phyloP scores from a whole-genome alignment of 2,888 invertebrate species.

The Aleiodes alternator region DNA sequence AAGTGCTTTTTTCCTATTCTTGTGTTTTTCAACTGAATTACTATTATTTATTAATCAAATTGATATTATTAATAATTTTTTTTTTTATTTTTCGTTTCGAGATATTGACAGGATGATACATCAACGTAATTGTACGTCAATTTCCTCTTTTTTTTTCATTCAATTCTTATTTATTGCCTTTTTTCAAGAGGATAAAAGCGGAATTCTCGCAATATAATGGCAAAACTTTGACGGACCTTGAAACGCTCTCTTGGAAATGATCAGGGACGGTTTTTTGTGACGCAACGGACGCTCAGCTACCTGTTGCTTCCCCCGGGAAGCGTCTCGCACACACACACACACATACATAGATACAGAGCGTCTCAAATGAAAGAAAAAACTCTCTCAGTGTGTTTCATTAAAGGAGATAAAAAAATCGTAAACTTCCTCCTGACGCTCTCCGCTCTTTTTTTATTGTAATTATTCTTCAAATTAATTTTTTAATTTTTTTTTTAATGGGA shows the following conservation, averaged over 20 bases:
- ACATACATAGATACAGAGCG: conserved; percentile 45
- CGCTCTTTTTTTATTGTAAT: conserved; percentile 25
- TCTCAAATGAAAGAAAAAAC: conserved; percentile 41
- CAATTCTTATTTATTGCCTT: too few species aligned
- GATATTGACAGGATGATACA: too few species aligned
- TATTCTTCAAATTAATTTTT: neutral
- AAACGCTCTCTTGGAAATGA: conserved; percentile 39
- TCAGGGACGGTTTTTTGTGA: conserved; percentile 50
- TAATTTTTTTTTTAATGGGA: conserved; percentile 38
- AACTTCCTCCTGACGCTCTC: conserved; percentile 15
- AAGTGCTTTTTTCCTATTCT: neutral
- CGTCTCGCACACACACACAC: conserved; percentile 47
- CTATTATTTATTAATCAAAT: too few species aligned
- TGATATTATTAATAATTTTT: too few species aligned
- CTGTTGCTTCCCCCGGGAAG: conserved; percentile 53
- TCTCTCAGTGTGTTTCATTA: neutral
- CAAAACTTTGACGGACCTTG: conserved; percentile 15
- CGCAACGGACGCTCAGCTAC: conserved; percentile 56
- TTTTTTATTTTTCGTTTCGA: too few species aligned
- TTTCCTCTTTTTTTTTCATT: too few species aligned
- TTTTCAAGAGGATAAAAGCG: neutral
- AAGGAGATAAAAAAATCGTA: conserved; percentile 12
- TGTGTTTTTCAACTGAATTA: too few species aligned
- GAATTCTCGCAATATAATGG: neutral
- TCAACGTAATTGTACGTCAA: too few species aligned